These are phyloP conservation scores for Nezara viridula DNA, from an alignment of 2,888 invertebrate species.

Conservation along the genomic window DNA sequence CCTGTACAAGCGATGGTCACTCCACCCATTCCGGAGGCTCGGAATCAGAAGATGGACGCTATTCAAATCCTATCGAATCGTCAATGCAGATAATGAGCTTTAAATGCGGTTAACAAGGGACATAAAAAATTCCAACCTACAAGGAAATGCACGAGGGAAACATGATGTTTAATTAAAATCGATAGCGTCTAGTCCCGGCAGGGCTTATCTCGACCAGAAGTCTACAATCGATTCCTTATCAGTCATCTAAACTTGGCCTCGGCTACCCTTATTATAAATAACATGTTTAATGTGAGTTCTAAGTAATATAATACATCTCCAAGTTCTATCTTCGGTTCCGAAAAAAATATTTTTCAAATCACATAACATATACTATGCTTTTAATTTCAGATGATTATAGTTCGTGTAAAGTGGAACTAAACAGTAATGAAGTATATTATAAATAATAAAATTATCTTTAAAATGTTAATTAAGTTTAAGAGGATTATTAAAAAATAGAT, in stretches of 20 bases:
- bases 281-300: background rate
- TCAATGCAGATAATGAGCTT: slow-evolving; percentile 12
- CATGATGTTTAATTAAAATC: slow-evolving; percentile 25
- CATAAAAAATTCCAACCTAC: background rate
- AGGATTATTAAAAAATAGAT: too few relatives aligned
- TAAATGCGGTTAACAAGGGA: background rate
- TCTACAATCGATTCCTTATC: slow-evolving; percentile 35
- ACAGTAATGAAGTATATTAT: too few relatives aligned
- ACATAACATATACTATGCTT: too few relatives aligned
- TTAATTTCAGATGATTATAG: too few relatives aligned
- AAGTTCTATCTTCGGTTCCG: background rate
- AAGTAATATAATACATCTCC: background rate
- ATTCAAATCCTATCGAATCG: background rate
- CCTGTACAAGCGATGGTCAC: background rate
- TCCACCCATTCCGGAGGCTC: background rate
- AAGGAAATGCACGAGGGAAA: slow-evolving; percentile 12
- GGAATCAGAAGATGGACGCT: background rate
- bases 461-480: too few relatives aligned
- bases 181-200: background rate
- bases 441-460: too few relatives aligned
- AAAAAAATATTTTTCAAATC: too few relatives aligned
- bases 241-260: background rate
- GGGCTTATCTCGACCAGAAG: slow-evolving; percentile 1
- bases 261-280: background rate
- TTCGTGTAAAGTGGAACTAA: too few relatives aligned